These are phyloP conservation scores for Spheniscus mendiculus DNA, from an alignment of 2,113 vertebrate species.

Conservation along the genomic window DNA sequence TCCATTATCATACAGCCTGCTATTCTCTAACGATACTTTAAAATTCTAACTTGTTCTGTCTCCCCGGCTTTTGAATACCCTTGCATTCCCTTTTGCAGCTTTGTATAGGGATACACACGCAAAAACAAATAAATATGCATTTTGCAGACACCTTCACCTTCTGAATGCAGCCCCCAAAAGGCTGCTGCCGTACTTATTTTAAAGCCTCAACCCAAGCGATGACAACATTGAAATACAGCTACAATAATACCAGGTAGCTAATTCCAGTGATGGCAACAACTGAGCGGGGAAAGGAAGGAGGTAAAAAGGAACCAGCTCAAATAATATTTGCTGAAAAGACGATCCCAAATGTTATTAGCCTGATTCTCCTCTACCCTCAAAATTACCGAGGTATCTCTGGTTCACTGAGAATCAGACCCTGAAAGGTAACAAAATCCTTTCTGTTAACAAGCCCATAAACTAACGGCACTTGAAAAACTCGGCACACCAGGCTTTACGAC, in stretches of 20 bases:
- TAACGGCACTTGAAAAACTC: background rate
- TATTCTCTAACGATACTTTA: background rate
- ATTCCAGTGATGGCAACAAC: background rate
- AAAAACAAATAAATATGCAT: background rate
- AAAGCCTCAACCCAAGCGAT: background rate
- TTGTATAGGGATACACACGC: background rate
- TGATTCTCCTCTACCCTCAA: background rate
- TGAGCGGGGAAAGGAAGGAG: background rate
- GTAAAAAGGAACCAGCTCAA: background rate
- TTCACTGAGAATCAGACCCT: background rate
- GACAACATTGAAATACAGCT: background rate
- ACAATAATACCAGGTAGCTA: background rate
- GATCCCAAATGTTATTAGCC: background rate
- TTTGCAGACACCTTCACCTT: background rate
- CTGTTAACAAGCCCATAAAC: conserved; percentile 29
- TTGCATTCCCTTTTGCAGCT: background rate
- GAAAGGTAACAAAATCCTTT: conserved; percentile 13
- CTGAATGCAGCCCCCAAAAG: background rate
- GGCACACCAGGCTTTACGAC: background rate
- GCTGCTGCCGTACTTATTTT: background rate
- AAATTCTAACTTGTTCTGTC: background rate
- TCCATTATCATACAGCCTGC: background rate
- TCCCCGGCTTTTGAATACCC: background rate
- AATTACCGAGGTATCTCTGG: background rate
- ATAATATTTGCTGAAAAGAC: background rate